Conservation (phyloP, 2,797 vertebrate species). For the Hypotaenidia philippensis region DNA sequence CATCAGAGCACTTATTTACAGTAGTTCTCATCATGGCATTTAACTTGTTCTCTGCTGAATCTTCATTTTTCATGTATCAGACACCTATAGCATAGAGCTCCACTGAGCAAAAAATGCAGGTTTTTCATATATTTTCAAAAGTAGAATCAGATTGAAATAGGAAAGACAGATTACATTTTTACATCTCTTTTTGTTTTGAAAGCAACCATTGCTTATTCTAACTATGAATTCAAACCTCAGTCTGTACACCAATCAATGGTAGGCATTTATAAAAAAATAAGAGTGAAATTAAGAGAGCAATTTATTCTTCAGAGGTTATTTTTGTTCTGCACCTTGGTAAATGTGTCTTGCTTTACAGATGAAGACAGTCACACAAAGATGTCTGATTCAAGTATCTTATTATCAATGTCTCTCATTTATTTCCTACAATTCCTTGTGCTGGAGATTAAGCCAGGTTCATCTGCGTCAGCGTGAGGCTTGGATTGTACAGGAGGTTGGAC, state of each 20-base stretch:
- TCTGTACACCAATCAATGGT: background rate
- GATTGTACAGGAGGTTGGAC: background rate
- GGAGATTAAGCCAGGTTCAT: background rate
- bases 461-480: background rate
- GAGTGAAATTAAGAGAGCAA: background rate
- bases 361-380: background rate
- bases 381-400: background rate
- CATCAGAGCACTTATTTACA: constrained; percentile 21
- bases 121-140: constrained; percentile 7
- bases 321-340: background rate
- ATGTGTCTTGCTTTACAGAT: background rate
- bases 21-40: background rate
- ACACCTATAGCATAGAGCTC: background rate
- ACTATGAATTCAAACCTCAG: background rate
- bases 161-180: background rate
- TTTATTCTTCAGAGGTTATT: background rate
- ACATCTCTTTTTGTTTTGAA: background rate
- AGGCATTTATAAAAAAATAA: background rate
- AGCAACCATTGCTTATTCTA: background rate
- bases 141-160: background rate
- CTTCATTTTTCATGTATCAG: background rate
- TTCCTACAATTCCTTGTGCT: background rate
- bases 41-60: constrained; percentile 13
- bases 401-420: background rate
- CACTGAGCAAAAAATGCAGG: background rate